Percentiles rank a stretch among this genome's conserved stretches.
Evolutionary conservation across 2,113 vertebrate genomes (phyloP).

Genomic region (Microcebus jonahi): DNA sequence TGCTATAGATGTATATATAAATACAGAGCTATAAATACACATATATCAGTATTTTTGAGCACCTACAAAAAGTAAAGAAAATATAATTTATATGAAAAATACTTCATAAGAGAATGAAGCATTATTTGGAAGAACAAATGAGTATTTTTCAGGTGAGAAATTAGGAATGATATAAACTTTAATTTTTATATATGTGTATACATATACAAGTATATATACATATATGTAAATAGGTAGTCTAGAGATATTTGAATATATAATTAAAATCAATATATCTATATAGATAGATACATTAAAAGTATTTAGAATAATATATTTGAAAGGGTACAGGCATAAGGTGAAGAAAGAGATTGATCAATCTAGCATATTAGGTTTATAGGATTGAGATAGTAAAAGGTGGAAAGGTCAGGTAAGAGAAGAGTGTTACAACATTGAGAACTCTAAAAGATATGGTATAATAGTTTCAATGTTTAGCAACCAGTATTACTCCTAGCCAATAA

Average conservation of each 20-base stretch:
- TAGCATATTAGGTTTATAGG: background rate
- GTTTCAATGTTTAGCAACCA: background rate
- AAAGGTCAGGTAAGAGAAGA: background rate
- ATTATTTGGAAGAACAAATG: slow-evolving; percentile 15
- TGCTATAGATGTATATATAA: background rate
- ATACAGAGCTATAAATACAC: background rate
- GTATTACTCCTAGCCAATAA: slow-evolving; percentile 2
- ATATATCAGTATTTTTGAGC: background rate
- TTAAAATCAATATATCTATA: background rate
- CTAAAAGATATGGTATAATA: background rate
- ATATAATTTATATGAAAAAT: background rate
- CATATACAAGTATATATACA: background rate
- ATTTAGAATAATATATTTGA: background rate
- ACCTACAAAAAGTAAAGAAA: background rate
- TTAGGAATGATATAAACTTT: background rate
- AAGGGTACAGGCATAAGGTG: background rate
- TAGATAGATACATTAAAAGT: background rate
- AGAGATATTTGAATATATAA: background rate
- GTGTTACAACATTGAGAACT: background rate
- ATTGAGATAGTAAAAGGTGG: background rate
- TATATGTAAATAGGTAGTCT: background rate
- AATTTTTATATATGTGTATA: background rate
- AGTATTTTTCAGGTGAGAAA: background rate
- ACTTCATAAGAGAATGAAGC: slow-evolving; percentile 20
- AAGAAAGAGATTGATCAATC: background rate